These are phyloP conservation scores for Sphenopsis melanotis DNA, from an alignment of 2,797 vertebrate species.

Conservation along the genomic window DNA sequence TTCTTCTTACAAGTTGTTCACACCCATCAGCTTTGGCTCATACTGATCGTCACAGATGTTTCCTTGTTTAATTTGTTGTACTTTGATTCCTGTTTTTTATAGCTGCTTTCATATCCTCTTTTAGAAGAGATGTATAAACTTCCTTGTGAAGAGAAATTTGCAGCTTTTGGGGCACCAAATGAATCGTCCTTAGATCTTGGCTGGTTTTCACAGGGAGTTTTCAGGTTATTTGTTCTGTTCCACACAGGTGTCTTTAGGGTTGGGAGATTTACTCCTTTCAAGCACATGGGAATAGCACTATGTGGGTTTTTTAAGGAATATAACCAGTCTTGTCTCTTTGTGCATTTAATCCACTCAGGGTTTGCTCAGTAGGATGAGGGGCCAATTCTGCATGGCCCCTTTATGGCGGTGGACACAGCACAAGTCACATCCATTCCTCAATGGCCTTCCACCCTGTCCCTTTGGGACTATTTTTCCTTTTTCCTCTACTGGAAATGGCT, in stretches of 20 bases:
- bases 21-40: background rate
- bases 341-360: background rate
- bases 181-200: background rate
- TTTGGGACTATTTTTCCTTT: background rate
- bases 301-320: background rate
- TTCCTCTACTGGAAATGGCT: background rate
- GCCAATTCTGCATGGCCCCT: rapidly evolving
- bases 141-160: background rate
- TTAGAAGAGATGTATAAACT: constrained; percentile 4
- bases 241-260: background rate
- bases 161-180: background rate
- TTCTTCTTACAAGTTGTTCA: background rate
- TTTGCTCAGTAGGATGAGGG: background rate
- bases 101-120: constrained; percentile 54
- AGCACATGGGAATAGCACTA: rapidly evolving
- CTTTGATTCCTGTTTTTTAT: constrained; percentile 43
- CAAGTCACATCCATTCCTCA: background rate
- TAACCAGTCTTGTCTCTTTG: background rate
- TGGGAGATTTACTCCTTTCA: background rate
- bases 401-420: background rate
- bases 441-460: background rate
- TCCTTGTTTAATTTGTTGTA: constrained; percentile 49
- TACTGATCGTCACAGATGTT: constrained; percentile 33
- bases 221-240: background rate
- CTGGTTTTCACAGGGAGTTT: background rate